Evolutionary conservation across 2,113 vertebrate species (phyloP), one percentile per base, ranked within the genome.

Genomic region (Illadopsis cleaveri): DNA sequence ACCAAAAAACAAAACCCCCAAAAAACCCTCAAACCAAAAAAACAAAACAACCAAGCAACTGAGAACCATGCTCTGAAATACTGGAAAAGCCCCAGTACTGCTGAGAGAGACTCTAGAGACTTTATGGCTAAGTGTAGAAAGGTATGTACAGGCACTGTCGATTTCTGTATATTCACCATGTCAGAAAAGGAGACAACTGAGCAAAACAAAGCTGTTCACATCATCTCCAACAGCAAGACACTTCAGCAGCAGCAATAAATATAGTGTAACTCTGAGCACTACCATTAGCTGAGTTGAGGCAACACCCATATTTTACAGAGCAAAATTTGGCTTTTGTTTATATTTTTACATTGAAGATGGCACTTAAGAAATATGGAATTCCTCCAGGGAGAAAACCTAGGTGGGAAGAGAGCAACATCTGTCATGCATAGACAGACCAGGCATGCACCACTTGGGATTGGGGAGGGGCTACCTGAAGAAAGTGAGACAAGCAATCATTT

Each of bases 401-500:
- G 17, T 27, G 21, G 21, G 58, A 75, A 57, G 35, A 51, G 20
- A 57, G 50, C 48, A 68, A 44, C 13, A 69, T 45, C 12, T 1
- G 5, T 42, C 48, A 30, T 0, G 1, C 11, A 1, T 37, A 35
- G 1, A 70, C 35, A 37, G 38, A n/a, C 15, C n/a, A 28, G 33
- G 23, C 30, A 64, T 3, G 12, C 4, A 8, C 23, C 4, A 8
- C 30, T 27, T 80, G 24, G 24, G 50, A 88, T 0, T 0, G 0
- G 15, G 25, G 30, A 16, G 57, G 45, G 10, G 45, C 50, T 64
- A 79, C 47, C 50, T 65, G 62, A 61, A 54, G 57, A 40, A 12
- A 18, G 15, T 37, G n/a, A 91, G 47, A 57, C 35, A 65, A 56
- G 69, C 71, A 89, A 75, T 58, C 0, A 20, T 70, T 75, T 70